These are phyloP conservation scores for Montipora capitata DNA, from an alignment of 92 coral and sea anemone species.

Conservation along the genomic window DNA sequence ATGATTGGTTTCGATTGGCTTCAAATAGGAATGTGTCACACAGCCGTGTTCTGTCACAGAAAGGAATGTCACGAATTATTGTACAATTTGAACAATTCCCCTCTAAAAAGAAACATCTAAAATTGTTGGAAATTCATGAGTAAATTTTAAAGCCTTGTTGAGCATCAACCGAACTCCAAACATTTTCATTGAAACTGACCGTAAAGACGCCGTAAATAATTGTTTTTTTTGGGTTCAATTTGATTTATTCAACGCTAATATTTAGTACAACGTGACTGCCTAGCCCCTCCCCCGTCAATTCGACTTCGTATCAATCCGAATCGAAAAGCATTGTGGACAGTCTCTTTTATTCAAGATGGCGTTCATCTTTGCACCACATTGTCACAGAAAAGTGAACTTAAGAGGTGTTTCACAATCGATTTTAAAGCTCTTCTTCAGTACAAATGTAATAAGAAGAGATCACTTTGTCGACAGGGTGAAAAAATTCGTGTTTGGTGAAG, in stretches of 20 bases:
- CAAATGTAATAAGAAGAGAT: constrained; percentile 49
- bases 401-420: constrained; percentile 4
- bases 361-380: neutral
- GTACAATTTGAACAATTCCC: neutral
- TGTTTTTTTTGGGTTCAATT: no score
- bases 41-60: neutral
- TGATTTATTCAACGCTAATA: no score
- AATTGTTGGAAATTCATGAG: no score
- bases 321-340: constrained; percentile 5
- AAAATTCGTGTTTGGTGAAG: constrained; percentile 76
- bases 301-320: neutral
- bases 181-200: no score
- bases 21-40: neutral
- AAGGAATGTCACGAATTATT: neutral
- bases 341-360: constrained; percentile 24
- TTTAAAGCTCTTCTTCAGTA: constrained; percentile 23
- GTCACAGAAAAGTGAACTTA: neutral
- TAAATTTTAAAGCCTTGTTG: no score
- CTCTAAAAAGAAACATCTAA: no score
- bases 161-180: no score
- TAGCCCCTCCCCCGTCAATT: neutral
- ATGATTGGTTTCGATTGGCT: constrained; percentile 20
- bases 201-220: no score
- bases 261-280: neutral
- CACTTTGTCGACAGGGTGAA: constrained; percentile 67